These are phyloP conservation scores for Natrix natrix DNA, from an alignment of 2,797 vertebrate genomes.

Conservation along the genomic window DNA sequence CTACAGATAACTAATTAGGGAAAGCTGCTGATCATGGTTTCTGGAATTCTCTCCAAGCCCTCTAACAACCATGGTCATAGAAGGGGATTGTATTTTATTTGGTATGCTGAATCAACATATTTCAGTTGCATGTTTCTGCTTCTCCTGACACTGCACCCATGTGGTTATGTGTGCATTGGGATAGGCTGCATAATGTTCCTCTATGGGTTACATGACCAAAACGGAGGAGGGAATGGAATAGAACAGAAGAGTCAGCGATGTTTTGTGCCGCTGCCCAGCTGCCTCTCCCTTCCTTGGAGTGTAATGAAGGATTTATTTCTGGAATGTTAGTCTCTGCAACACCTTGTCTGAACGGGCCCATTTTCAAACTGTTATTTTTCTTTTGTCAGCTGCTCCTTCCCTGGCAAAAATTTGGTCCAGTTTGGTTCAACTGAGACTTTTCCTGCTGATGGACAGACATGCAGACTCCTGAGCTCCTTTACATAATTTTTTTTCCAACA, in stretches of 20 bases:
- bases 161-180: background rate
- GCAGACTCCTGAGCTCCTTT: background rate
- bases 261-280: background rate
- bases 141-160: background rate
- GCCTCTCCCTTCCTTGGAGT: background rate
- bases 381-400: background rate
- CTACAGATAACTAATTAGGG: background rate
- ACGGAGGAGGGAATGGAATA: background rate
- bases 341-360: background rate
- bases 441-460: background rate
- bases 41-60: background rate
- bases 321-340: background rate
- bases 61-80: background rate
- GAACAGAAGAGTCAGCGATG: background rate
- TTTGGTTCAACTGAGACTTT: background rate
- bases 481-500: background rate
- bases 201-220: background rate
- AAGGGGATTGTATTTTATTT: background rate
- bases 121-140: background rate
- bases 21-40: background rate
- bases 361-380: background rate
- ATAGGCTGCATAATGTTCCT: background rate
- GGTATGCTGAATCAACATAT: background rate
- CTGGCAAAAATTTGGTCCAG: background rate
- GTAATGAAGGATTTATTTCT: background rate